Conservation (phyloP, 2,113 vertebrate genomes). For the Oncorhynchus clarkii region DNA sequence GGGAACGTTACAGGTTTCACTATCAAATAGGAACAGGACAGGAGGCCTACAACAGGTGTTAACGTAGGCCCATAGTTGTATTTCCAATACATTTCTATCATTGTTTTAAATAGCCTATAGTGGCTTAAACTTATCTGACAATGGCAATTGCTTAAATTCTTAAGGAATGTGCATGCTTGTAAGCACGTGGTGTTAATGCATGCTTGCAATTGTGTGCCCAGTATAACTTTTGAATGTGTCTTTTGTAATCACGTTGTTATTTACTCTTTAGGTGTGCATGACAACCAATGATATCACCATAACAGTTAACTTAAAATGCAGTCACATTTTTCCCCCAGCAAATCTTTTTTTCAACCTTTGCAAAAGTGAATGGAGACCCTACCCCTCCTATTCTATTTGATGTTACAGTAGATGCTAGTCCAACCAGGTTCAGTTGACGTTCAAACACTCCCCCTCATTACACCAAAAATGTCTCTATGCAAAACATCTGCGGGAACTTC, state of each 20-base stretch:
- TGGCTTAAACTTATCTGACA: neutral
- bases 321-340: conserved; percentile 9
- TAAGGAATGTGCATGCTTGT: neutral
- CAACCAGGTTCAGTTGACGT: conserved; percentile 67
- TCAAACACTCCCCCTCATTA: conserved; percentile 64
- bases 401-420: conserved; percentile 40
- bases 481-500: conserved; percentile 79
- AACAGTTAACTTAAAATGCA: conserved; percentile 3
- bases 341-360: neutral
- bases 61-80: neutral
- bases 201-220: neutral
- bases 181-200: neutral
- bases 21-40: no score
- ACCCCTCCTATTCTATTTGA: conserved; percentile 22
- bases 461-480: conserved; percentile 75
- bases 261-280: conserved; percentile 1
- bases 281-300: neutral
- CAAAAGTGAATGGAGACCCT: conserved; percentile 21
- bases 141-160: neutral
- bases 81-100: neutral
- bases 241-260: conserved; percentile 20
- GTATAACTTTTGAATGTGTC: neutral
- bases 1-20: no score
- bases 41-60: no score
- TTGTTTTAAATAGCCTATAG: neutral